Conservation (phyloP, 92 coral and sea anemone species). For the Bergia sp. region DNA sequence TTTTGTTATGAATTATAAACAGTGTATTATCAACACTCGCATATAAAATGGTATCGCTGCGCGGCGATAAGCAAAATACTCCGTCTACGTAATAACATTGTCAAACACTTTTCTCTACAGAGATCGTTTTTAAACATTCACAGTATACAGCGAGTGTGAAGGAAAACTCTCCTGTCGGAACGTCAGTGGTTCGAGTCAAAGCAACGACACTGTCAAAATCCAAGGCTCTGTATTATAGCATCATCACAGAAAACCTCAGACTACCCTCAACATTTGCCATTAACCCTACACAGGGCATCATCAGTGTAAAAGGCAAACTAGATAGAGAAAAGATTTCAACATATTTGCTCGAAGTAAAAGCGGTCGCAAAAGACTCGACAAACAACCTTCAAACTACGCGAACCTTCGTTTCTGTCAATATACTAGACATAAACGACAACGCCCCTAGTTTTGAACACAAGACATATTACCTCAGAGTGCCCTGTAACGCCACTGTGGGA, state of each 20-base stretch:
- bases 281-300: constrained; percentile 68
- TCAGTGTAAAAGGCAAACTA: constrained; percentile 65
- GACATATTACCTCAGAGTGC: constrained; percentile 73
- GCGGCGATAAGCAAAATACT: no score
- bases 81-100: not conserved
- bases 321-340: constrained; percentile 71
- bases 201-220: constrained; percentile 75
- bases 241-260: constrained; percentile 84
- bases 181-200: constrained; percentile 71
- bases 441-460: constrained; percentile 70
- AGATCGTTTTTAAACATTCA: constrained; percentile 67
- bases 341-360: constrained; percentile 88
- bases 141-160: constrained; percentile 78
- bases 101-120: constrained; percentile 44
- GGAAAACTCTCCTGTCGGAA: constrained; percentile 69
- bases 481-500: constrained; percentile 85
- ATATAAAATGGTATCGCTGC: no score
- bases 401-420: constrained; percentile 77
- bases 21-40: no score
- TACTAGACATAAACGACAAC: constrained; percentile 74
- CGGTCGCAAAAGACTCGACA: constrained; percentile 60
- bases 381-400: constrained; percentile 58
- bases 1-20: no score
- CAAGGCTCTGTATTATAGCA: constrained; percentile 61
- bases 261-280: constrained; percentile 69